These are phyloP conservation scores for Fopius arisanus DNA, from an alignment of 1,140 invertebrate species.

Conservation along the genomic window DNA sequence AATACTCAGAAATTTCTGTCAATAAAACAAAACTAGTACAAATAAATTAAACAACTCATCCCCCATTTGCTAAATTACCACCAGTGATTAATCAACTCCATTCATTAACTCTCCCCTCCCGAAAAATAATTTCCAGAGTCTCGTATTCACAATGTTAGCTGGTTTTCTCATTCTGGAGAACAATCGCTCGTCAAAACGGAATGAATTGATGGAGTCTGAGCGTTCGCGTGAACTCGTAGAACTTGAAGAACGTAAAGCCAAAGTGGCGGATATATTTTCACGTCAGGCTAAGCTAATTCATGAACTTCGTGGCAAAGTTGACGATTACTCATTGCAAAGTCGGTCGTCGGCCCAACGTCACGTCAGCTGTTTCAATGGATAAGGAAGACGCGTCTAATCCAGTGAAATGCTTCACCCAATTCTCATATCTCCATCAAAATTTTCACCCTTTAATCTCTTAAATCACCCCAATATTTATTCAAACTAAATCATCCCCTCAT, in stretches of 20 bases:
- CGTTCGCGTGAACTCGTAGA: slow-evolving; percentile 8
- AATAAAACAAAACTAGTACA: no score
- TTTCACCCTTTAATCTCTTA: no score
- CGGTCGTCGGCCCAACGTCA: neutral
- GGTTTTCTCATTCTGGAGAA: slow-evolving; percentile 24
- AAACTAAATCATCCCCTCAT: no score
- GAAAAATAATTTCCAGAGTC: slow-evolving; percentile 1
- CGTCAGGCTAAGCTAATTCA: slow-evolving; percentile 32
- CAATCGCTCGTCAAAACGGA: slow-evolving; percentile 18
- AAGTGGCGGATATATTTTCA: slow-evolving; percentile 25
- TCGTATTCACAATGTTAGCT: slow-evolving; percentile 25
- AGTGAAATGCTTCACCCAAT: neutral
- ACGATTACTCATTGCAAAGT: slow-evolving; percentile 20
- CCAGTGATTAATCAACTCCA: no score
- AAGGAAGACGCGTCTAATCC: neutral
- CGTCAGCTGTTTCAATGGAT: neutral
- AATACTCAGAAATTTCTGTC: no score
- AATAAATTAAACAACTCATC: no score
- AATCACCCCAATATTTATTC: no score
- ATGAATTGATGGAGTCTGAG: slow-evolving; percentile 22
- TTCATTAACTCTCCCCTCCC: no score
- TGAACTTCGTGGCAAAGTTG: slow-evolving; percentile 32
- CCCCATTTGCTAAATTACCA: no score
- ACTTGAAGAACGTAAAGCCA: slow-evolving; percentile 21
- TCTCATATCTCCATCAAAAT: no score